Conservation (phyloP, 1,140 invertebrate species). For the Bombus superbus region DNA sequence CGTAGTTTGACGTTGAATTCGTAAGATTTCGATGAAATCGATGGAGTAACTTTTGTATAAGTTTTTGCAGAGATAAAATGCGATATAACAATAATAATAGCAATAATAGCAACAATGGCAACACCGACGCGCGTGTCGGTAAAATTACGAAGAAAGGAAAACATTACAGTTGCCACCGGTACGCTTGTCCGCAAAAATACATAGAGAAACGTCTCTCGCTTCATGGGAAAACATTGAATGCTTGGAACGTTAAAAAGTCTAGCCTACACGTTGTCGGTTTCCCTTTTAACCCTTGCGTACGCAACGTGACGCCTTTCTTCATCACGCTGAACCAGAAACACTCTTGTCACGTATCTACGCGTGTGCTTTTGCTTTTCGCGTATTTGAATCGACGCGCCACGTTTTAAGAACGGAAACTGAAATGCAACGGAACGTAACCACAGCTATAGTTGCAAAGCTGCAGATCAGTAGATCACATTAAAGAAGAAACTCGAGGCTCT, state of each 20-base stretch:
- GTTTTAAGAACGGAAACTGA: background rate
- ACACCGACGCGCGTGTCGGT: background rate
- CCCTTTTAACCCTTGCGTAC: background rate
- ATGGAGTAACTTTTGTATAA: background rate
- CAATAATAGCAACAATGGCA: background rate
- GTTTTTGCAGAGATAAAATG: background rate
- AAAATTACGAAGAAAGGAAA: background rate
- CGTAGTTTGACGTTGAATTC: too few species aligned
- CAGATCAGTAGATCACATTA: background rate
- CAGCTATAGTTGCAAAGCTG: background rate
- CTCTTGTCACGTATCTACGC: background rate
- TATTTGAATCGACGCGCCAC: conserved; percentile 16
- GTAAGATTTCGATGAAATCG: background rate
- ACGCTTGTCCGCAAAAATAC: background rate
- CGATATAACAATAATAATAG: background rate
- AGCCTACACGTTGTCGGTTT: background rate
- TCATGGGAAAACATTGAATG: too few species aligned
- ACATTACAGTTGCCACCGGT: too few species aligned
- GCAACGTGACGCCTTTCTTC: background rate
- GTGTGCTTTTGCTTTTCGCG: background rate
- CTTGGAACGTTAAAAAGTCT: conserved; percentile 1
- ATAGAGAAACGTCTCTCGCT: background rate
- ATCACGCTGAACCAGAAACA: conserved; percentile 28
- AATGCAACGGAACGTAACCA: conserved; percentile 5
- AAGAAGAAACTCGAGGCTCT: background rate